Evolutionary conservation across 2,113 vertebrate genomes (phyloP).

Genomic region (Bambusicola thoracicus): DNA sequence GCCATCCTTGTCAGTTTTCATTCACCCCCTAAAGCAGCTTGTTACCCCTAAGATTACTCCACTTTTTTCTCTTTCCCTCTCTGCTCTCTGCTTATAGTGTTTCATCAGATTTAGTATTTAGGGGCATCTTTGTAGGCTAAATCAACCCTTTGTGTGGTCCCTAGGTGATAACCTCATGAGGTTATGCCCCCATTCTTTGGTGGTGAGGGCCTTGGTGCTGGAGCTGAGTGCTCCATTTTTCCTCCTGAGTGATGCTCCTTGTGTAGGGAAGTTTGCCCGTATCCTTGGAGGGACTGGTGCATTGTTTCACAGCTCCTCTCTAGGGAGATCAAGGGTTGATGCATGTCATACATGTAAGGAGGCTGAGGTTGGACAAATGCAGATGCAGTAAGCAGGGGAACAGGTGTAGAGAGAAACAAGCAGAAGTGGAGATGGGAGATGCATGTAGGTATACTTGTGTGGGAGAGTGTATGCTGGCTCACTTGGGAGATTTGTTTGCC

Average conservation of each 20-base stretch:
- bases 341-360: neutral
- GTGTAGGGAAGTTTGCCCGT: neutral
- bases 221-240: neutral
- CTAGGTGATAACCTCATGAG: neutral
- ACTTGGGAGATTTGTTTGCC: neutral
- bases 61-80: neutral
- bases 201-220: neutral
- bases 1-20: neutral
- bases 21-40: neutral
- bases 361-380: neutral
- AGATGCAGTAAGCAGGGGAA: neutral
- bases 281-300: neutral
- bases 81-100: neutral
- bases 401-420: neutral
- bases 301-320: neutral
- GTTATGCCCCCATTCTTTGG: neutral
- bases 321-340: neutral
- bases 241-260: neutral
- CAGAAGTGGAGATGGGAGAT: neutral
- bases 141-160: neutral
- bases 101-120: neutral
- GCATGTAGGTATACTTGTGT: neutral
- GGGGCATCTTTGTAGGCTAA: neutral
- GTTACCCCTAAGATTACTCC: neutral
- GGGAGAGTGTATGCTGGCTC: neutral